phyloP scores from a whole-genome alignment of 2,113 vertebrate genomes.

The Myotis lucifugus region DNA sequence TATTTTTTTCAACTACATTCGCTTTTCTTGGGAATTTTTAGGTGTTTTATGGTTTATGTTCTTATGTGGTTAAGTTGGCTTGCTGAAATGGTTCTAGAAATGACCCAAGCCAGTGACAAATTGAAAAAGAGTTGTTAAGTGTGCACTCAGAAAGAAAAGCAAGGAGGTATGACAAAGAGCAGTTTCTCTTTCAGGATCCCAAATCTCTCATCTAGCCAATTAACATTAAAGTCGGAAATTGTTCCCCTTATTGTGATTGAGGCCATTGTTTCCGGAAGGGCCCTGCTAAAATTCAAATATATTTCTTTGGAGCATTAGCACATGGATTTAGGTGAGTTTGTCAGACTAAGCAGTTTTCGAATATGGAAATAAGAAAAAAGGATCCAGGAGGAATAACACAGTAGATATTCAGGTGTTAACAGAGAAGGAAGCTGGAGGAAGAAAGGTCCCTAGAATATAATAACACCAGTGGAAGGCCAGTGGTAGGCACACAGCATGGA shows the following conservation, averaged over 20 bases:
- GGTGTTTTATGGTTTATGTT: neutral
- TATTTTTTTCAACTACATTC: conserved; percentile 11
- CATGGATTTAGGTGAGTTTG: neutral
- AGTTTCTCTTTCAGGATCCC: neutral
- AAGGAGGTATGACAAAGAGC: neutral
- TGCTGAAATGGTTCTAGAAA: conserved; percentile 48
- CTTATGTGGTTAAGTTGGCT: conserved; percentile 14
- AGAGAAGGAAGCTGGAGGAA: neutral
- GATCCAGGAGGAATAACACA: neutral
- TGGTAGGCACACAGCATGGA: neutral
- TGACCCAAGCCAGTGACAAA: neutral
- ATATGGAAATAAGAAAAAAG: neutral
- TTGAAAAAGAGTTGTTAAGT: neutral
- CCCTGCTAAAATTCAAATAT: neutral
- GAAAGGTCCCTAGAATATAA: neutral
- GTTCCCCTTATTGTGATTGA: neutral
- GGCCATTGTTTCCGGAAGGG: neutral
- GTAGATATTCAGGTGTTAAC: neutral
- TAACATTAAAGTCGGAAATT: conserved; percentile 9
- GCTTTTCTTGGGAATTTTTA: conserved; percentile 16
- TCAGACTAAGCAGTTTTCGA: neutral
- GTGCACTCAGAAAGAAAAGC: neutral
- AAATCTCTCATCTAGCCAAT: conserved; percentile 18
- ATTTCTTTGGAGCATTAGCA: neutral
- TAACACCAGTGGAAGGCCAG: neutral